These are phyloP conservation scores for Clitarchus hookeri DNA, from an alignment of 2,888 invertebrate genomes.

Conservation along the genomic window DNA sequence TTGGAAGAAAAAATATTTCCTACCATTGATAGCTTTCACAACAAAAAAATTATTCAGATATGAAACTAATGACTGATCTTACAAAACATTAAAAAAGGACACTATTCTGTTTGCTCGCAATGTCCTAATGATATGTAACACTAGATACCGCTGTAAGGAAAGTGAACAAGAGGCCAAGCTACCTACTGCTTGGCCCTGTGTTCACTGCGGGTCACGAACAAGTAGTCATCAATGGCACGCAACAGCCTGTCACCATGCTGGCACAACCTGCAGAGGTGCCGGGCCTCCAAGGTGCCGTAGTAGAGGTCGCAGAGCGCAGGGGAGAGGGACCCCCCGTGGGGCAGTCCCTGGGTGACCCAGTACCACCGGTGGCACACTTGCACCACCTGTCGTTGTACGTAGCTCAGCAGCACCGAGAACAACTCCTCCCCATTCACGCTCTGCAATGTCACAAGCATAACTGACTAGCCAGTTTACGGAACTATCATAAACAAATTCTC, in stretches of 20 bases:
- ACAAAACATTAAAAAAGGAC: too few species aligned
- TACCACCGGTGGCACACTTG: not conserved
- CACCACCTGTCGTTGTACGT: conserved; percentile 12
- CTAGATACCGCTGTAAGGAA: too few species aligned
- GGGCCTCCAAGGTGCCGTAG: not conserved
- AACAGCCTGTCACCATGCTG: not conserved
- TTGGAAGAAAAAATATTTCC: too few species aligned
- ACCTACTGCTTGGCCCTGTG: not conserved
- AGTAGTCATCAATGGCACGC: conserved; percentile 3
- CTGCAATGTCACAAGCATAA: not conserved
- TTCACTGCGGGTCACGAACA: not conserved
- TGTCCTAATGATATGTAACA: too few species aligned
- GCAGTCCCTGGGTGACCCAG: conserved; percentile 3
- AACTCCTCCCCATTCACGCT: not conserved
- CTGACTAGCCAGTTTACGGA: too few species aligned
- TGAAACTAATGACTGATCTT: too few species aligned
- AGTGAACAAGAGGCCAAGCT: too few species aligned
- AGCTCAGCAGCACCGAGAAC: not conserved
- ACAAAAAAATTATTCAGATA: too few species aligned
- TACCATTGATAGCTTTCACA: too few species aligned
- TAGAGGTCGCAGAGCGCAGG: conserved; percentile 1
- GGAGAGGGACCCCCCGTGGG: conserved; percentile 11
- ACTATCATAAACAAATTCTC: too few species aligned
- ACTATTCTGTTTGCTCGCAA: too few species aligned
- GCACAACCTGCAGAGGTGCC: not conserved